phyloP scores from a whole-genome alignment of 2,113 vertebrate species.

The Crotalus horridus region DNA sequence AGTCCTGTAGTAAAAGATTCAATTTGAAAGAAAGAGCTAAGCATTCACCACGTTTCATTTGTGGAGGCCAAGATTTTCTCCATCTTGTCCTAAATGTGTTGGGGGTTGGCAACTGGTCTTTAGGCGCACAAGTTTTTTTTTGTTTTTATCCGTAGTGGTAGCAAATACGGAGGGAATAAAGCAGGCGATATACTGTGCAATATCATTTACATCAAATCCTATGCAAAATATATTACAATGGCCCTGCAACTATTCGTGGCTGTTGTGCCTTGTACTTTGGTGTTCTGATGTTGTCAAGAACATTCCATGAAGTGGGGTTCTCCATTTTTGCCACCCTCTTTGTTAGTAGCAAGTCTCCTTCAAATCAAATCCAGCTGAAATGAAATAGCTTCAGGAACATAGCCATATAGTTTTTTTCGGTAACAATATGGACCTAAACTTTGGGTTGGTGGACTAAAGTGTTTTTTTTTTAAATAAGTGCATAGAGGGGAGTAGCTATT shows the following conservation, averaged over 20 bases:
- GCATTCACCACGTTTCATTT: not conserved
- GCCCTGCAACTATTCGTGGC: not conserved
- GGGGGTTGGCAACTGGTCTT: not conserved
- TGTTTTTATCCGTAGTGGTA: no score
- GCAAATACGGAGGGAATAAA: not conserved
- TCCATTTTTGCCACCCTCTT: not conserved
- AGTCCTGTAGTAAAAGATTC: no score
- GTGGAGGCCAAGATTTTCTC: not conserved
- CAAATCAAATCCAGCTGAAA: not conserved
- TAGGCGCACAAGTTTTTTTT: no score
- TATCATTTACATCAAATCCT: not conserved
- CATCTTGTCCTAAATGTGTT: not conserved
- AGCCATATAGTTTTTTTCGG: not conserved
- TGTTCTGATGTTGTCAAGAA: not conserved
- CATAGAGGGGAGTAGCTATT: not conserved
- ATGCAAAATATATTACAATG: not conserved
- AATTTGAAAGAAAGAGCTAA: not conserved
- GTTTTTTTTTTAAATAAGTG: not conserved
- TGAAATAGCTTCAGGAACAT: not conserved
- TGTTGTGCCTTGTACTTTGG: not conserved
- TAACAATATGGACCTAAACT: not conserved
- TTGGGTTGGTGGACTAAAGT: not conserved
- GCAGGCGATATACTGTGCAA: not conserved
- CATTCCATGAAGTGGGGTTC: not conserved
- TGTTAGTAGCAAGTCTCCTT: not conserved